Conservation (phyloP, 1,140 invertebrate species). For the Leptopilina clavipes region DNA sequence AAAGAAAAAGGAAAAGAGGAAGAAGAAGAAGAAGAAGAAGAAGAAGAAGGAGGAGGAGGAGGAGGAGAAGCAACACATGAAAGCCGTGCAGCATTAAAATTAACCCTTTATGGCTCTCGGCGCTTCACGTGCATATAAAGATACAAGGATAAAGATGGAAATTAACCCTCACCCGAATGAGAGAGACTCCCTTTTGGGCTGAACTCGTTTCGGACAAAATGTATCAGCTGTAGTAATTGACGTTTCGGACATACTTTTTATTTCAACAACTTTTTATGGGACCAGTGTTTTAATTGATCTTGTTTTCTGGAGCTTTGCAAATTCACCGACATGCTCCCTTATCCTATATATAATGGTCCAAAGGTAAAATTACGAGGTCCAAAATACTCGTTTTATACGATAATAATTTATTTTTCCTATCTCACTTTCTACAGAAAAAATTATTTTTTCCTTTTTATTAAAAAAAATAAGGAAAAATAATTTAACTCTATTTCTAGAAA, state of each 20-base stretch:
- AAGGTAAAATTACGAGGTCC: background rate
- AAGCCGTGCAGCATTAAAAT: slow-evolving; percentile 13
- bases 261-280: slow-evolving; percentile 17
- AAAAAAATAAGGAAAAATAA: no score
- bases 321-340: background rate
- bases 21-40: background rate
- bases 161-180: slow-evolving; percentile 16
- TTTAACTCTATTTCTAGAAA: no score
- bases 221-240: slow-evolving; percentile 33
- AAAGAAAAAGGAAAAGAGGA: background rate
- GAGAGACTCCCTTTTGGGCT: background rate
- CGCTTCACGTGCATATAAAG: slow-evolving; percentile 33
- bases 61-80: background rate
- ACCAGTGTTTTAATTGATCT: slow-evolving; percentile 25
- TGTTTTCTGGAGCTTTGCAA: slow-evolving; percentile 18
- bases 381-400: background rate
- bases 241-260: slow-evolving; percentile 26
- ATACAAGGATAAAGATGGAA: slow-evolving; percentile 23
- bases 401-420: no score
- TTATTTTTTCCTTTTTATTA: no score
- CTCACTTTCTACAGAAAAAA: no score
- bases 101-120: slow-evolving; percentile 32
- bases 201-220: slow-evolving; percentile 27
- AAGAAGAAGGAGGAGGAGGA: background rate
- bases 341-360: background rate